Base-by-base conservation (phyloP, 2,113 vertebrate genomes). In the Etheostoma spectabile region DNA sequence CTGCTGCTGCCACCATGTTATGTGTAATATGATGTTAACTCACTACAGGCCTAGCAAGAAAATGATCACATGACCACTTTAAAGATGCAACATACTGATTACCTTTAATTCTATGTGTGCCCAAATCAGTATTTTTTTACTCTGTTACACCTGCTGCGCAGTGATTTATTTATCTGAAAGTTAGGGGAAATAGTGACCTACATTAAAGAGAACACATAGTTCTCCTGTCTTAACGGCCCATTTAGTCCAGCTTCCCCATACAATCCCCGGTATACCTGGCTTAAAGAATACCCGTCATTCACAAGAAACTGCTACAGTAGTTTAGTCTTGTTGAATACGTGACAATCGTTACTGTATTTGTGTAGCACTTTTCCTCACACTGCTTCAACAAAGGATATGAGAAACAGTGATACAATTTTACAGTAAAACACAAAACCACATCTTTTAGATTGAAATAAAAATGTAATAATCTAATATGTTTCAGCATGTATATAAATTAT, bases 151-250 rank as follows among this genome's bases (percentile, higher is more conserved):
- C 24, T 59, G 24, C 56, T 30, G 12, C 15, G n/a, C 14, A 6
- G n/a, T 2, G n/a, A 56, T 56, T 24, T 24, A 56, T 56, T 24
- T 24, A 56, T 56, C 4, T 24, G 11, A 15, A 56, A 56, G 3
- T n/a, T 1, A 30, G 3, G 0, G 38, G 14, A 11, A 57, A 42
- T 21, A 6, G 49, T 22, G 18, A 56, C 1, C 7, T 19, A 1
- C 33, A 45, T 16, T 42, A 27, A 60, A 21, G n/a, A 48, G 33
- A 70, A 70, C n/a, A 60, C 3, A 21, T 42, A 22, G 45, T 61
- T 52, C 46, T 33, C 24, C 0, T 53, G 30, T 60, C 1, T 15
- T 49, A 12, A 38, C 2, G 0, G 10, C 7, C 15, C 0, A 14
- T 33, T 33, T 33, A 0, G 19, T 45, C 35, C 22, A 56, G 24